phyloP scores from a whole-genome alignment of 2,113 vertebrate species.

The Erpornis zantholeuca region DNA sequence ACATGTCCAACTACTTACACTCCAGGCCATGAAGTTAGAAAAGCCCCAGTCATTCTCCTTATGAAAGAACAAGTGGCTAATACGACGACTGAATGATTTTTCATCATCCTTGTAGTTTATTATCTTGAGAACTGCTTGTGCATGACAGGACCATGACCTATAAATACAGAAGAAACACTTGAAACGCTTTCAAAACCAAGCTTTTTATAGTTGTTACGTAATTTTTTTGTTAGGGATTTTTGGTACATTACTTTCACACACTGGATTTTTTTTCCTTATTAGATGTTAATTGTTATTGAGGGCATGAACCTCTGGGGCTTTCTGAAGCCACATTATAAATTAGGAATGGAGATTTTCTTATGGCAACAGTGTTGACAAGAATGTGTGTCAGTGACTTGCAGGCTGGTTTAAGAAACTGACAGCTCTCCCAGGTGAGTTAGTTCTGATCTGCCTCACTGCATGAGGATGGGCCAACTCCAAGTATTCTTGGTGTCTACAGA shows the following conservation, averaged over 20 bases:
- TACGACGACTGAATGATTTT: conserved; percentile 97
- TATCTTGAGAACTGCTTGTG: conserved; percentile 98
- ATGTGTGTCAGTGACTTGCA: neutral
- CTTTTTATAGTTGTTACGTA: neutral
- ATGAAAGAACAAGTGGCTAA: conserved; percentile 98
- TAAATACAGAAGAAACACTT: conserved; percentile 28
- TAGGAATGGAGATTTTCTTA: neutral
- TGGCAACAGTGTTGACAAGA: neutral
- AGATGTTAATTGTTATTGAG: neutral
- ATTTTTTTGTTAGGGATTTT: neutral
- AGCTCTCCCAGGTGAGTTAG: neutral
- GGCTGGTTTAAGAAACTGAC: neutral
- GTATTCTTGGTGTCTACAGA: neutral
- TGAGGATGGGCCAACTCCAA: neutral
- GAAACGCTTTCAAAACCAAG: neutral
- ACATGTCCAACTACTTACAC: conserved; percentile 80
- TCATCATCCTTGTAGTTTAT: conserved; percentile 99
- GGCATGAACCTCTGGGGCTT: neutral
- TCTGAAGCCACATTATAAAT: neutral
- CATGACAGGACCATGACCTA: conserved; percentile 99
- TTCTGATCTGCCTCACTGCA: neutral
- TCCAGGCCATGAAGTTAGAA: conserved; percentile 99
- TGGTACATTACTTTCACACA: neutral
- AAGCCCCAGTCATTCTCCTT: conserved; percentile 99
- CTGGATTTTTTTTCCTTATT: neutral